A percentile compares a stretch with the other conserved stretches of the same genome.
Evolutionary conservation across 1,140 invertebrate species (phyloP).

Genomic region (Drosophila arawakana): DNA sequence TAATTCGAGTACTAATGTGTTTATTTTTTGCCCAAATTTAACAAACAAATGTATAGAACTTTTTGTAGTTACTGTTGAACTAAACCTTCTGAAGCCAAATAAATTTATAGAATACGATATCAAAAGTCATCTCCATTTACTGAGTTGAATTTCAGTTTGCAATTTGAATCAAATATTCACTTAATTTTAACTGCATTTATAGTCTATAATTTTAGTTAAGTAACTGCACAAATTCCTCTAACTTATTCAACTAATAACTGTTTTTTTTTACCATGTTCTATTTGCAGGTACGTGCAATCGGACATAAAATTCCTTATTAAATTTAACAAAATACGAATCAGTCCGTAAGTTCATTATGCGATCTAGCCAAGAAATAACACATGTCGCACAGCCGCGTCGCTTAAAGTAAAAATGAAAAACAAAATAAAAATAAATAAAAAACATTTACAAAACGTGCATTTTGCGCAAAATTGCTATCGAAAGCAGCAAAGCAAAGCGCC

Average conservation of each 20-base stretch:
- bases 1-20: no score
- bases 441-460: conserved; percentile 67
- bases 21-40: no score
- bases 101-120: no score
- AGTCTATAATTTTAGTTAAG: no score
- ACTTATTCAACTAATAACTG: not conserved
- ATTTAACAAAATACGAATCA: conserved; percentile 6
- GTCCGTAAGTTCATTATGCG: conserved; percentile 15
- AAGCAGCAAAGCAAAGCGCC: conserved; percentile 22
- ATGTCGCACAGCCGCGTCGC: conserved; percentile 30
- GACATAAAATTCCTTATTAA: not conserved
- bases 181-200: no score
- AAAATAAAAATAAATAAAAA: conserved; percentile 30
- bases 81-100: no score
- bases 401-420: conserved; percentile 9
- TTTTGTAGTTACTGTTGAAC: no score
- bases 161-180: no score
- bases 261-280: not conserved
- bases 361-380: conserved; percentile 14
- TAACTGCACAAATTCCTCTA: not conserved
- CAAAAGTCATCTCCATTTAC: no score
- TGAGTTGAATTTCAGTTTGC: no score
- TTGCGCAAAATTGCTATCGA: conserved; percentile 62
- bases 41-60: no score
- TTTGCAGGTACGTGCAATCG: conserved; percentile 41